phyloP scores from a whole-genome alignment of 1,140 invertebrate species.

The Heliconius nattereri region DNA sequence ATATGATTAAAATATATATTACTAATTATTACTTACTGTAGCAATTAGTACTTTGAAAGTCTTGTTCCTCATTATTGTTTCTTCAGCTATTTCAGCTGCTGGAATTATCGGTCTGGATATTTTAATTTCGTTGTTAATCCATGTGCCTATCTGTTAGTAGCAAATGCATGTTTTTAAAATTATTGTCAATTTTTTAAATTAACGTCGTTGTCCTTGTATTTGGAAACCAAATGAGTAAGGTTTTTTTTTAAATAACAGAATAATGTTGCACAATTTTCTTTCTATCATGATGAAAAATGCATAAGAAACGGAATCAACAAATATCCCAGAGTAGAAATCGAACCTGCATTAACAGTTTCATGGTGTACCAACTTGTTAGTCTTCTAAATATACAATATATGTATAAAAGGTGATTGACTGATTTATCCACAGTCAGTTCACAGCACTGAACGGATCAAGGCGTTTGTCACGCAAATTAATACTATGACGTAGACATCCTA shows the following conservation, averaged over 20 bases:
- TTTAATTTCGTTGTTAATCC: conserved; percentile 51
- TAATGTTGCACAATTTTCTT: too few species aligned
- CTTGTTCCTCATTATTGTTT: conserved; percentile 69
- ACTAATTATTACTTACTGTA: conserved; percentile 82
- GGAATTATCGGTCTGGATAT: conserved; percentile 53
- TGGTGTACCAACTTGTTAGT: fast-evolving
- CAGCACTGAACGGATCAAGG: not conserved
- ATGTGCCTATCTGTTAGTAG: conserved; percentile 60
- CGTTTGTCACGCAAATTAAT: not conserved
- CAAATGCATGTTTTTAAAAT: not conserved
- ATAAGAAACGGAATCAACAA: not conserved
- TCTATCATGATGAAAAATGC: not conserved
- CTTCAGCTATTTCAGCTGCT: conserved; percentile 58
- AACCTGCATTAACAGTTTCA: too few species aligned
- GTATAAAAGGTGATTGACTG: conserved; percentile 2
- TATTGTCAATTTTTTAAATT: not conserved
- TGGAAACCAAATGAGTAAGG: not conserved
- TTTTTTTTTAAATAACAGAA: not conserved
- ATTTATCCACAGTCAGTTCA: not conserved
- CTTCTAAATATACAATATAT: not conserved
- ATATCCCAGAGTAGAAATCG: too few species aligned
- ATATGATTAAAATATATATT: not conserved
- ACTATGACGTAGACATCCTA: conserved; percentile 1
- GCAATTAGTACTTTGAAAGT: conserved; percentile 91
- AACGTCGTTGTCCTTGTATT: too few species aligned